Base-by-base conservation (phyloP, 2,888 invertebrate species). In the Ernsta delagoae region DNA sequence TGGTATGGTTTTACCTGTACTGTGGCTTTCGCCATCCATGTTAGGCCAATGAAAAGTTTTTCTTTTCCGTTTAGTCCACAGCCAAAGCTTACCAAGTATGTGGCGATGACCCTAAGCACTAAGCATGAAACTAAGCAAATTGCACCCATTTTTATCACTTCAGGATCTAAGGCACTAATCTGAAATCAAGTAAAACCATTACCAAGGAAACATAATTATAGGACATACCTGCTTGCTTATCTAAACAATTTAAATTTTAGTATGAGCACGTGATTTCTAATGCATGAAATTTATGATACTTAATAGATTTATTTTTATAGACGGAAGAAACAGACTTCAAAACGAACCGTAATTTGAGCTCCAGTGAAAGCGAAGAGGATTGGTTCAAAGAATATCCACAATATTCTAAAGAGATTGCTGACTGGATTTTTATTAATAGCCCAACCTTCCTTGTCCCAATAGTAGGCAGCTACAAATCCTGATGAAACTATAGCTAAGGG, bases 21-120 rank as follows among this genome's bases (percentile, higher is more conserved):
- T 11, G 98, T 98, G 16, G 98, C 98, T 88, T 98, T 98, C 0
- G 98, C 97, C 90, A 97, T 95, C 96, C 97, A 97, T 0, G 98
- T 95, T 0, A 98, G 84, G 0, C 97, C 95, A 65, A 98, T 96
- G 81, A 98, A 98, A 8, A 97, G 82, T 79, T 96, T 97, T 83
- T 98, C 98, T 81, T 96, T 97, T 53, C 95, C 85, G 81, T 96
- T 97, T 39, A 98, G 89, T 45, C 95, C 95, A 67, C 96, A 96
- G 2, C 96, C 95, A 69, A 96, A 94, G 16, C 96, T 95, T 0
- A 96, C 91, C 0, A 95, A 66, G 57, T 95, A 92, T 0, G 96
- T 96, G 0, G 88, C 88, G 0, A 94, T 70, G 16, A 96, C 94
- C 65, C 96, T 91, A 3, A 96, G 80, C 3, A 95, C 73, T 43